Conservation (phyloP, 2,888 invertebrate species). For the Callinectes sapidus region DNA sequence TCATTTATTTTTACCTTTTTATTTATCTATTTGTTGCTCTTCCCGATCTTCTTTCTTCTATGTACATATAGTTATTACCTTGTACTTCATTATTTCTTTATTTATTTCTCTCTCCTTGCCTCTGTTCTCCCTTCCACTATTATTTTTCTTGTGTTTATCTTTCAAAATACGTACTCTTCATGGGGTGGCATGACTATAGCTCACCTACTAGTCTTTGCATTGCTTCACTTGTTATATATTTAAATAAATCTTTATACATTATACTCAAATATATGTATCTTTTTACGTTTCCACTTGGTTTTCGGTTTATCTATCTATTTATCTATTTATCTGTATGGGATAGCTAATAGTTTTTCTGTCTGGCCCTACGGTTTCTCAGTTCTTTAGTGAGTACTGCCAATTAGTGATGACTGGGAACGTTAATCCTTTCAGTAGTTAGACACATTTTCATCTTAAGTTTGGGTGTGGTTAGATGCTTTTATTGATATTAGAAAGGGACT, state of each 20-base stretch:
- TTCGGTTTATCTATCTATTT: not conserved
- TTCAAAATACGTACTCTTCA: not conserved
- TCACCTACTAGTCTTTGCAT: not conserved
- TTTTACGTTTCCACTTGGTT: not conserved
- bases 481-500: no score
- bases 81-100: not conserved
- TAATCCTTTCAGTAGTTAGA: no score
- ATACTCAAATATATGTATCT: not conserved
- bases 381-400: no score
- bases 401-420: no score
- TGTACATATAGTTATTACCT: not conserved
- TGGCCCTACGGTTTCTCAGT: no score
- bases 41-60: not conserved
- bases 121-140: not conserved
- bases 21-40: not conserved
- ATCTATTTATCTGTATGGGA: no score
- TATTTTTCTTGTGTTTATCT: not conserved
- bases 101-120: not conserved
- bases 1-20: not conserved
- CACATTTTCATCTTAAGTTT: no score
- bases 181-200: not conserved
- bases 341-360: no score
- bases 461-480: no score
- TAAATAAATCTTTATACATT: not conserved
- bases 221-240: not conserved